phyloP scores from a whole-genome alignment of 2,888 invertebrate genomes.

The Morpho helenor region DNA sequence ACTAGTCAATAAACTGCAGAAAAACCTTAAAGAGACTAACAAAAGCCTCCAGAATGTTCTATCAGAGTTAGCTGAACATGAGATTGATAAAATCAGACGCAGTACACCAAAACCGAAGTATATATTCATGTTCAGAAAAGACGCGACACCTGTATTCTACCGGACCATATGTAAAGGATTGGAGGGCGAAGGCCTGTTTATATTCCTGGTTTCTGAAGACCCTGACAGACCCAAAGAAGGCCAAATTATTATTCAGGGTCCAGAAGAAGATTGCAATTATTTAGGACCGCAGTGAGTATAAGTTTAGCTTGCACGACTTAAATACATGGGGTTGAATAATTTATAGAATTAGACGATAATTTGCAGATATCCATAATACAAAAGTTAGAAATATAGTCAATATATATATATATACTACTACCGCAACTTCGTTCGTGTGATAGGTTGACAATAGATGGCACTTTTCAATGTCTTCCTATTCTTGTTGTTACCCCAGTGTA shows the following conservation, averaged over 20 bases:
- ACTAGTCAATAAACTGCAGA: conserved; percentile 86
- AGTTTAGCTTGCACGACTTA: background rate
- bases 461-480: too few species aligned
- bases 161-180: conserved; percentile 83
- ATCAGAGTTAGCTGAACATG: conserved; percentile 84
- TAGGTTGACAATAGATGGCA: too few species aligned
- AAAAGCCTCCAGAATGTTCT: conserved; percentile 83
- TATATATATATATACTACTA: too few species aligned
- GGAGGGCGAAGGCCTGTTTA: conserved; percentile 77
- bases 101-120: conserved; percentile 73
- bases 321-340: too few species aligned
- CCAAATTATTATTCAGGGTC: conserved; percentile 78
- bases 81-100: conserved; percentile 80
- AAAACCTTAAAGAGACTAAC: conserved; percentile 80
- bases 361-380: too few species aligned
- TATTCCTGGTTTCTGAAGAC: conserved; percentile 86
- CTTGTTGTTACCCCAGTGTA: too few species aligned
- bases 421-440: too few species aligned
- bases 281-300: conserved; percentile 81
- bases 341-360: too few species aligned
- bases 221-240: conserved; percentile 79
- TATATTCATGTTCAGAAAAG: conserved; percentile 82
- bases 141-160: conserved; percentile 89
- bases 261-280: conserved; percentile 70
- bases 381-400: too few species aligned